Evolutionary conservation across 2,113 vertebrate genomes (phyloP).

Genomic region (Fregetta grallaria): DNA sequence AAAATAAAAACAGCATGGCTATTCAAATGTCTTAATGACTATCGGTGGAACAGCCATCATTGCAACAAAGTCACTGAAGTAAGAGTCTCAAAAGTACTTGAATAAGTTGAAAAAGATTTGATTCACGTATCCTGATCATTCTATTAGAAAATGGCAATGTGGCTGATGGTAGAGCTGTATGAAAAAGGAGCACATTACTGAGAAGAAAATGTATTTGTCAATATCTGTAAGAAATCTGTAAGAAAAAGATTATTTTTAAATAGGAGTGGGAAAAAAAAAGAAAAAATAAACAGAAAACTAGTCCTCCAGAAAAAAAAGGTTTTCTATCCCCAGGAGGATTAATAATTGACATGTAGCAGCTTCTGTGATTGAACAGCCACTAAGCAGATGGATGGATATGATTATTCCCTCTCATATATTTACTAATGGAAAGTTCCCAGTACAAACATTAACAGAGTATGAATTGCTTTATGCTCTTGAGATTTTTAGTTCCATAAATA

Average conservation of each 20-base stretch:
- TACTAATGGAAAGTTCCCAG: constrained; percentile 33
- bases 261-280: rapidly evolving
- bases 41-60: neutral
- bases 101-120: neutral
- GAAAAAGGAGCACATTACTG: neutral
- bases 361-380: constrained; percentile 2
- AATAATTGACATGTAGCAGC: constrained; percentile 30
- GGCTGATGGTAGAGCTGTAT: neutral
- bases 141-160: neutral
- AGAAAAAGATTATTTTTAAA: neutral
- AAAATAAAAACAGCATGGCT: neutral
- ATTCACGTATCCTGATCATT: neutral
- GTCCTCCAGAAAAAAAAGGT: neutral
- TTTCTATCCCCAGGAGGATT: neutral
- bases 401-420: constrained; percentile 1
- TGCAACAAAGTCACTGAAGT: neutral
- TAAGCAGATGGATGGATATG: constrained; percentile 17
- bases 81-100: neutral
- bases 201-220: neutral
- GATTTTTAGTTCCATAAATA: constrained; percentile 46
- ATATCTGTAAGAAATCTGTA: neutral
- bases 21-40: neutral
- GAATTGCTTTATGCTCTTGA: constrained; percentile 46
- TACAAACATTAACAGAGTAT: constrained; percentile 16
- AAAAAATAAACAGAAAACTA: neutral